Base-by-base conservation (phyloP, 64 coral and sea anemone species). In the Montipora sp. region DNA sequence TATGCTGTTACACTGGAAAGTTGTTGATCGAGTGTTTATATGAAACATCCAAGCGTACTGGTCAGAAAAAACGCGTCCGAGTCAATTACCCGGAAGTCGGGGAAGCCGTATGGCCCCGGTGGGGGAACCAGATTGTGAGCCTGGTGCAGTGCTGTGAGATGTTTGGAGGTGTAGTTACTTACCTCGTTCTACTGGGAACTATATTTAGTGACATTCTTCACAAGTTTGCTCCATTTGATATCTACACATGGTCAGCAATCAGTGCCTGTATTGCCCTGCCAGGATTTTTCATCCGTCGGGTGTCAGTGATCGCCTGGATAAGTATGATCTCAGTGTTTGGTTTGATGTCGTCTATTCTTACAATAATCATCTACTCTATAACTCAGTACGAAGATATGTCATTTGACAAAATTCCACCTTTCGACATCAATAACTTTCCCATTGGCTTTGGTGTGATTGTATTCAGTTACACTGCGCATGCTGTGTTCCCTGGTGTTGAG, bases 291-390 rank as follows among this genome's bases (percentile, higher is more conserved):
- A 69, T 96, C 22, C 93, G 92, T n/a, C 75, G 95, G 45, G 95
- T 96, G 89, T 96, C 95, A 78, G 75, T 96, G 68, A 96, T 96
- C n/a, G 89, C 95, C 13, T 96, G 95, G 95, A 75, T 94, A 77
- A 96, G 95, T 77, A 96, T 96, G 95, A 87, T 87, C 19, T 96
- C 95, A 11, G 92, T 96, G 2, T 96, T 96, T 76, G 92, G 92
- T 1, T 78, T 96, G 8, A 91, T 94, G 92, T 81, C 75, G 7
- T 86, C 81, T 2, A 93, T 96, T 73, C 12, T 91, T 5, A 96
- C 83, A 9, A 94, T 96, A 18, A 87, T 96, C 20, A 90, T 91
- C n/a, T 96, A 81, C 57, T 91, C 81, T 66, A 83, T 96, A 66
- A 90, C 67, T 10, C 57, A 96, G 24, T 96, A 91, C 12, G 23